Evolutionary conservation across 2,888 invertebrate species (phyloP).

Genomic region (Myopa testacea): DNA sequence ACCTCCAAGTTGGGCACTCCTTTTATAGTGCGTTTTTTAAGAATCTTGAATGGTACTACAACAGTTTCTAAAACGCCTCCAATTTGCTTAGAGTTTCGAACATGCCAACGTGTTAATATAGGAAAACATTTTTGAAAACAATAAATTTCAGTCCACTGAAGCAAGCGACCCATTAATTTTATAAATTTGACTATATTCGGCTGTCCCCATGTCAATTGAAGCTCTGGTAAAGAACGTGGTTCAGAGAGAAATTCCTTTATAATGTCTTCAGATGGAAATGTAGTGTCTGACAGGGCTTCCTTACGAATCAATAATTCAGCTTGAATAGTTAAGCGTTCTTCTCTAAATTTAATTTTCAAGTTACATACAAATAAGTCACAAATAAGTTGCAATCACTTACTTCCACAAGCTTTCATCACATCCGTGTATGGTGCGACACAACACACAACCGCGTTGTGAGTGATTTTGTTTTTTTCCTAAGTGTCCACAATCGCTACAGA

Average conservation of each 20-base stretch:
- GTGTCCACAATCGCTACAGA: conserved; percentile 81
- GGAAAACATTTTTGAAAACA: conserved; percentile 83
- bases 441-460: conserved; percentile 74
- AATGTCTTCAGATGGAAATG: conserved; percentile 80
- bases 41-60: conserved; percentile 71
- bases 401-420: conserved; percentile 75
- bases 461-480: conserved; percentile 74
- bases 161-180: conserved; percentile 74
- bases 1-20: conserved; percentile 79
- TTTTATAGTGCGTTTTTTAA: conserved; percentile 72
- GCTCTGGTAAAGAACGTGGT: conserved; percentile 70
- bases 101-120: conserved; percentile 82
- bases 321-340: conserved; percentile 74
- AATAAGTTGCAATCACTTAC: conserved; percentile 68
- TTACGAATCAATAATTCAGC: conserved; percentile 77
- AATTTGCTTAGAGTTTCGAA: conserved; percentile 50
- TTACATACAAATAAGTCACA: not conserved
- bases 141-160: conserved; percentile 82
- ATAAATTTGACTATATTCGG: conserved; percentile 80
- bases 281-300: conserved; percentile 72
- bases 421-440: conserved; percentile 74
- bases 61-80: conserved; percentile 44
- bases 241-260: conserved; percentile 79
- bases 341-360: conserved; percentile 67
- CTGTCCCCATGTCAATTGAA: conserved; percentile 73